A percentile compares a stretch with the other conserved stretches of the same genome.
Conservation (phyloP, 2,797 vertebrate genomes). For the Hirundo rustica region DNA sequence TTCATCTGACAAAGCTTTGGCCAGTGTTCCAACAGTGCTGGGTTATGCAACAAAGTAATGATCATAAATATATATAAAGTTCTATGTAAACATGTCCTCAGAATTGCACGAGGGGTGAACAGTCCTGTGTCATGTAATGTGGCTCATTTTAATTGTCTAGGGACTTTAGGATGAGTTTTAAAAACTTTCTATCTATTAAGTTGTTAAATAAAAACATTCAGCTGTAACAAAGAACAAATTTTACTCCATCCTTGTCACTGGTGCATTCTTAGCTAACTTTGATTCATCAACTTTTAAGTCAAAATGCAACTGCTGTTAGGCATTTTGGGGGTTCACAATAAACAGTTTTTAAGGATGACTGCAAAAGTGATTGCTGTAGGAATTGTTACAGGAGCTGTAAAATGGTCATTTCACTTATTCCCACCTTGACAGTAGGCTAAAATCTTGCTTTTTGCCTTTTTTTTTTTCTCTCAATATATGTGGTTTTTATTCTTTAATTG, state of each 20-base stretch:
- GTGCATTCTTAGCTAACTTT: background rate
- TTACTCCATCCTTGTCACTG: background rate
- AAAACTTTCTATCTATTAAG: background rate
- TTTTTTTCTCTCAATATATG: background rate
- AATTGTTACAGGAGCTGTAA: background rate
- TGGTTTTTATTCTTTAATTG: background rate
- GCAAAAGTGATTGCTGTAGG: background rate
- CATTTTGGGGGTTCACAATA: background rate
- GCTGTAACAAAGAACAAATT: background rate
- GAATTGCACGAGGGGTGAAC: background rate
- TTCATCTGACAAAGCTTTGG: background rate
- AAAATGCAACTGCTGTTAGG: background rate
- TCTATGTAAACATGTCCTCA: constrained; percentile 10
- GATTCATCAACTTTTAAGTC: background rate
- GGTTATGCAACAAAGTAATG: constrained; percentile 25
- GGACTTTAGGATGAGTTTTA: background rate
- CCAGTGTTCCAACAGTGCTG: constrained; percentile 17
- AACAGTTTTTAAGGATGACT: background rate
- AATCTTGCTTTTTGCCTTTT: background rate
- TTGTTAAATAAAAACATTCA: background rate
- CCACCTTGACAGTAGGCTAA: background rate
- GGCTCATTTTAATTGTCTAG: background rate
- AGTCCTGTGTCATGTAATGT: background rate
- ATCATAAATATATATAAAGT: constrained; percentile 5
- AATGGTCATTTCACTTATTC: background rate